Evolutionary conservation across 2,888 invertebrate species (phyloP).

Genomic region (Mythimna lalbum): DNA sequence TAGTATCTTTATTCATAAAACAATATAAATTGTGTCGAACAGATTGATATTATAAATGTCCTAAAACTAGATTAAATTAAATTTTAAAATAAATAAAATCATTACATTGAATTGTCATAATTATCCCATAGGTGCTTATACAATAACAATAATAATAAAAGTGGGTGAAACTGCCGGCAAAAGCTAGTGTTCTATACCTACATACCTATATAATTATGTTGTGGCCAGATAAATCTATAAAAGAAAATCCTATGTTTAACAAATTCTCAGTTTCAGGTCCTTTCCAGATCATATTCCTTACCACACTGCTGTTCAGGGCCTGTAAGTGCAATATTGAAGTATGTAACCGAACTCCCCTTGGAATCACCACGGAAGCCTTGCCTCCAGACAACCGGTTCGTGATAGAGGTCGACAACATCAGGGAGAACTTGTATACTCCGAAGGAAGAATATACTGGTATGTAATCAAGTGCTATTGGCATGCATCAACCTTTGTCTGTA

Average conservation of each 20-base stretch:
- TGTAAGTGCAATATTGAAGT: conserved; percentile 67
- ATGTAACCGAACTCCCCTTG: conserved; percentile 81
- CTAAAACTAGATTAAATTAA: too few species aligned
- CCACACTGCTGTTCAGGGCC: conserved; percentile 49
- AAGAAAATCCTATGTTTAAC: neutral
- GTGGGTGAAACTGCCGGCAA: too few species aligned
- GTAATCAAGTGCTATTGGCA: neutral
- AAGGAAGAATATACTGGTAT: conserved; percentile 65
- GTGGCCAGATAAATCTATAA: too few species aligned
- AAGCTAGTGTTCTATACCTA: too few species aligned
- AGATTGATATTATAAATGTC: too few species aligned
- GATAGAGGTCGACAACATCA: conserved; percentile 79
- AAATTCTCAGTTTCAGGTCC: conserved; percentile 35
- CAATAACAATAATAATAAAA: too few species aligned
- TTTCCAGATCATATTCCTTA: conserved; percentile 34
- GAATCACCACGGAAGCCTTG: conserved; percentile 77
- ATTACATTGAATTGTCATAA: too few species aligned
- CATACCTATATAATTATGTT: too few species aligned
- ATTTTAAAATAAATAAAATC: too few species aligned
- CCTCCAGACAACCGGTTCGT: conserved; percentile 83
- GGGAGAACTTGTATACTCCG: conserved; percentile 77
- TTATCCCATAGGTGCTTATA: too few species aligned
- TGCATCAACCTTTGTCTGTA: neutral
- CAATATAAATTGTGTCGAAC: too few species aligned
- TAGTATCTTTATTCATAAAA: too few species aligned